Percentiles rank a stretch among this genome's conserved stretches.
These are phyloP conservation scores for Aegithalos caudatus DNA, from an alignment of 2,113 vertebrate genomes.

Conservation along the genomic window DNA sequence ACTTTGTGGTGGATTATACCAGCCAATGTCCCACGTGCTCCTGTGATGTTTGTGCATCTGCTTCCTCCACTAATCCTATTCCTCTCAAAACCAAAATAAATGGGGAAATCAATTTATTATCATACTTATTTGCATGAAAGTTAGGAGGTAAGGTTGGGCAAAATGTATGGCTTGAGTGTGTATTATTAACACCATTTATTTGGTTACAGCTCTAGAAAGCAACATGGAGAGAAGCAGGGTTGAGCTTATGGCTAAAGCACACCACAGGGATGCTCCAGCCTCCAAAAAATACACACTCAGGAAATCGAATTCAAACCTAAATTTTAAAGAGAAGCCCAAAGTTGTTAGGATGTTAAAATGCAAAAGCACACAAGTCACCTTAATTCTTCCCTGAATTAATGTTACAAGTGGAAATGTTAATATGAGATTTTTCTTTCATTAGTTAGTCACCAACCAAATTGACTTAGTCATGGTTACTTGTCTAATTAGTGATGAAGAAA, in stretches of 20 bases:
- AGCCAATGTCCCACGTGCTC: not conserved
- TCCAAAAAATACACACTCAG: not conserved
- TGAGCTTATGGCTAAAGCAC: not conserved
- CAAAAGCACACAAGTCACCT: not conserved
- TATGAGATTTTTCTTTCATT: not conserved
- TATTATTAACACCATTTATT: not conserved
- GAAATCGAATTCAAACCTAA: not conserved
- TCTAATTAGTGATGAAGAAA: not conserved
- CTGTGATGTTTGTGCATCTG: not conserved
- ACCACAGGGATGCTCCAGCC: not conserved
- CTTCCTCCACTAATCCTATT: not conserved
- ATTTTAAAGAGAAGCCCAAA: not conserved
- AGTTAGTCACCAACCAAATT: not conserved
- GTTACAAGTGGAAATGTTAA: not conserved
- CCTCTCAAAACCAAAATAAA: not conserved
- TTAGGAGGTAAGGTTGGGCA: accelerated
- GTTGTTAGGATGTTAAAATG: not conserved
- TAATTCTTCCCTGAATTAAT: not conserved
- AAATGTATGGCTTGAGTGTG: not conserved
- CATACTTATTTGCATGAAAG: not conserved
- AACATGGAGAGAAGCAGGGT: not conserved
- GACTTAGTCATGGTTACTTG: not conserved
- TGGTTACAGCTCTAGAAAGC: not conserved
- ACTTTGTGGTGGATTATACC: not conserved
- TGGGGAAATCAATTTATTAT: not conserved